Conservation (phyloP, 2,888 invertebrate species). For the Drosophila aldrichi region DNA sequence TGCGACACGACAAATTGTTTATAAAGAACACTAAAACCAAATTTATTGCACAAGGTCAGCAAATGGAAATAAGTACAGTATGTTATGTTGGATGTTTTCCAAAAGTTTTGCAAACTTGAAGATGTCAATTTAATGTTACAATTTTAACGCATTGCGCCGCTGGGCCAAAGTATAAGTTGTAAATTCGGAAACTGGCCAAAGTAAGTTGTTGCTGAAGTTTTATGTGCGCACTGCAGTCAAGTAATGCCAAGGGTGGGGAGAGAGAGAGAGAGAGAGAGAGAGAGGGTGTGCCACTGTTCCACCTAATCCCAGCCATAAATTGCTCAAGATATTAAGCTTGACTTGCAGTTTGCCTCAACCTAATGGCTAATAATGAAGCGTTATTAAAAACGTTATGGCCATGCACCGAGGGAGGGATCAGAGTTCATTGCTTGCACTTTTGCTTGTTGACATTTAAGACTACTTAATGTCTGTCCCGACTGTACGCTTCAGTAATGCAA, state of each 20-base stretch:
- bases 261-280: too few species aligned
- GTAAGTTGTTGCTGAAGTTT: slow-evolving; percentile 42
- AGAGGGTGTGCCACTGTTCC: too few species aligned
- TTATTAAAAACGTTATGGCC: slow-evolving; percentile 54
- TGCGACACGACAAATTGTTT: slow-evolving; percentile 1
- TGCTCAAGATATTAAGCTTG: slow-evolving; percentile 44
- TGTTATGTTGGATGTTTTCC: background rate
- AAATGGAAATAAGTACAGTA: background rate
- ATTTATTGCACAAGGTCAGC: slow-evolving; percentile 2
- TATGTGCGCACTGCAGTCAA: slow-evolving; percentile 14
- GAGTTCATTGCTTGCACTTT: slow-evolving; percentile 9
- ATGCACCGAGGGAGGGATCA: background rate
- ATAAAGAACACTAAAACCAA: background rate
- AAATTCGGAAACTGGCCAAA: slow-evolving; percentile 42
- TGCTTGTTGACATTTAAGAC: slow-evolving; percentile 40
- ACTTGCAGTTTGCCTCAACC: slow-evolving; percentile 50
- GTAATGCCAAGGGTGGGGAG: background rate
- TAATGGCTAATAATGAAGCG: slow-evolving; percentile 69
- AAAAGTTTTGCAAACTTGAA: slow-evolving; percentile 15
- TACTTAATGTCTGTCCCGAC: slow-evolving; percentile 26
- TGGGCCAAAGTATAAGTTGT: slow-evolving; percentile 18
- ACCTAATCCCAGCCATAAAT: slow-evolving; percentile 34
- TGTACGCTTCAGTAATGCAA: slow-evolving; percentile 17
- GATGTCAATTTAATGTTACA: slow-evolving; percentile 25
- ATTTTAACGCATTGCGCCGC: slow-evolving; percentile 10